Conservation (phyloP, 2,797 vertebrate genomes). For the Helicolenus hilgendorfi region DNA sequence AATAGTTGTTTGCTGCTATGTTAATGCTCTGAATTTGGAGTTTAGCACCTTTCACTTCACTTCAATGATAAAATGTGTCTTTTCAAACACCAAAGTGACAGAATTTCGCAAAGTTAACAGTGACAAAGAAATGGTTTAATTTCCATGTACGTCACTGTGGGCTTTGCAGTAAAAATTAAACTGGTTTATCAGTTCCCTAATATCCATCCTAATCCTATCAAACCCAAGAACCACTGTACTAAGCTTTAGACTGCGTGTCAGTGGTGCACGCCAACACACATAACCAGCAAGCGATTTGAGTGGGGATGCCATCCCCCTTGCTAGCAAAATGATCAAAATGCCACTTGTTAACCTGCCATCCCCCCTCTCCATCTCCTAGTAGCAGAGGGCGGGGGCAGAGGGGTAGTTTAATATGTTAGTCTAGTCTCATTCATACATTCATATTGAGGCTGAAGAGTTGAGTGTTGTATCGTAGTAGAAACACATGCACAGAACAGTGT, state of each 20-base stretch:
- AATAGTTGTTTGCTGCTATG: not conserved
- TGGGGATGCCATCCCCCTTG: not conserved
- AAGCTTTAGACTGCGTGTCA: not conserved
- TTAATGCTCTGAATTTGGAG: not conserved
- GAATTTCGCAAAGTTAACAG: not conserved
- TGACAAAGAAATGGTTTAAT: not conserved
- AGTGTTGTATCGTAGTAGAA: not conserved
- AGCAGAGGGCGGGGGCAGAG: not conserved
- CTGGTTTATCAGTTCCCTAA: constrained; percentile 15
- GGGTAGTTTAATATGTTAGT: not conserved
- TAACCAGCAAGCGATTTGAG: not conserved
- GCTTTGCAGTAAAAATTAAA: not conserved
- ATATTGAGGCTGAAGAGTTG: too few species aligned
- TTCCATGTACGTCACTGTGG: not conserved
- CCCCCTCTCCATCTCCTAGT: not conserved
- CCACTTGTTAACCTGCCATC: not conserved
- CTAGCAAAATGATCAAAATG: not conserved
- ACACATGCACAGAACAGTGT: not conserved
- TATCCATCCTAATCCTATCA: constrained; percentile 31
- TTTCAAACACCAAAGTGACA: not conserved
- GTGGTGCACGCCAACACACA: not conserved
- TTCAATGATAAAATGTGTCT: not conserved
- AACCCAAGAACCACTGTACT: not conserved
- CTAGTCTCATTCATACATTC: not conserved
- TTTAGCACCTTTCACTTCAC: not conserved